A percentile compares a stretch with the other conserved stretches of the same genome.
Evolutionary conservation across 2,797 vertebrate species (phyloP).

Genomic region (Buceros bicornis): DNA sequence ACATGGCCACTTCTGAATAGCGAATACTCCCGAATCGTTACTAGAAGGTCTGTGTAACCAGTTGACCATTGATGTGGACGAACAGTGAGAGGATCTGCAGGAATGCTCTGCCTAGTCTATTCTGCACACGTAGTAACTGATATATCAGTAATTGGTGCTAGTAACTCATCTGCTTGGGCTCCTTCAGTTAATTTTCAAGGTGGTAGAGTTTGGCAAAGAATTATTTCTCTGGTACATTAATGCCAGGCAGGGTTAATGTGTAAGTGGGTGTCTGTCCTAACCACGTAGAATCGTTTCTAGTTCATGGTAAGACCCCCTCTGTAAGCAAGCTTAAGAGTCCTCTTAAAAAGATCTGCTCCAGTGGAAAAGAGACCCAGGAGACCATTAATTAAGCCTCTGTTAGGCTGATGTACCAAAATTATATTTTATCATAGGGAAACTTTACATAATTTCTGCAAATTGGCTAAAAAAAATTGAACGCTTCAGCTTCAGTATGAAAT

Average conservation of each 20-base stretch:
- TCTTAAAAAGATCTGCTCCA: slow-evolving; percentile 27
- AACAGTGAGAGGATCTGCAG: neutral
- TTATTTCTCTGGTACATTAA: neutral
- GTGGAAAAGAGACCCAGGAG: slow-evolving; percentile 28
- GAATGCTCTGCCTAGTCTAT: neutral
- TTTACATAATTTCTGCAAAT: slow-evolving; percentile 57
- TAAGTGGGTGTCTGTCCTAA: neutral
- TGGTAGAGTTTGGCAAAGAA: neutral
- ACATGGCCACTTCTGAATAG: neutral
- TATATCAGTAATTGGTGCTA: neutral
- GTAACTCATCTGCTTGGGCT: neutral
- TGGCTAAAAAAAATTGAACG: slow-evolving; percentile 43
- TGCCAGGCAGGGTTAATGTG: neutral
- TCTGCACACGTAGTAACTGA: rapidly evolving
- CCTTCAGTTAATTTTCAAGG: neutral
- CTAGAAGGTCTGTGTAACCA: rapidly evolving
- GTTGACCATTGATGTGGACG: rapidly evolving
- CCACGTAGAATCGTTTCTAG: neutral
- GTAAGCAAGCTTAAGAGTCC: slow-evolving; percentile 38
- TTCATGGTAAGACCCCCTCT: slow-evolving; percentile 13
- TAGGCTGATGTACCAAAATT: slow-evolving; percentile 40
- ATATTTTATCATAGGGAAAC: slow-evolving; percentile 45
- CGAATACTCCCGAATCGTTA: neutral
- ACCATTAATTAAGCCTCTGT: slow-evolving; percentile 37
- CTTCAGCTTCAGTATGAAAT: slow-evolving; percentile 36